Base-by-base conservation (phyloP, 2,113 vertebrate genomes). In the Labeo catla region DNA sequence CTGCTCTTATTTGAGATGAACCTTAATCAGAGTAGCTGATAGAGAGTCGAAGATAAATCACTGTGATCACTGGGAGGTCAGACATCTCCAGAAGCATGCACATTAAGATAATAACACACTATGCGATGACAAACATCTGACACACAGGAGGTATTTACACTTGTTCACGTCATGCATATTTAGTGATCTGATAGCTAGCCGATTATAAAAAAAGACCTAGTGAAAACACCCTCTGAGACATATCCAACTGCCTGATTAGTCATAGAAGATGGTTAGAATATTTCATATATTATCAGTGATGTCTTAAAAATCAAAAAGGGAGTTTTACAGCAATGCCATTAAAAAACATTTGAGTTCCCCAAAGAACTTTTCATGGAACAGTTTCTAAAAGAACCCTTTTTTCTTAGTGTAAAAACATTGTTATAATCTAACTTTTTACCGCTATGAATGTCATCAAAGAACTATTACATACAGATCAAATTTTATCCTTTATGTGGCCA, bases 31-130 rank as follows among this genome's bases (percentile, higher is more conserved):
- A 81, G 63, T 76, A 66, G 86, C 43, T 65, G 49, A 76, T 85
- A 52, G 45, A 49, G 45, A 59, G 23, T 39, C 13, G 21, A 21
- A 83, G 65, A 72, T 76, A 65, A 72, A 70, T 49, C 43, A 81
- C 13, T 36, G 49, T 68, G 63, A 82, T 82, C 63, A 21, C 63
- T 52, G 63, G 28, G 65, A 70, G 63, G 47, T 50, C 63, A 82
- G 80, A 70, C 65, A 70, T 19, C 43, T 68, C 47, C 47, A 54
- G 28, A 52, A 70, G 80, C 19, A 36, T 49, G 63, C 28, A 70
- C 80, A 77, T 77, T 77, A 70, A 50, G 45, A 82, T 82, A 82
- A 82, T 82, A 28, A 82, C 63, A 70, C 8, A 34, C 76, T 77
- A 36, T 77, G 47, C 15, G 9, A 49, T 54, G 28, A 77, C 76